Percentiles rank a stretch among this genome's conserved stretches.
Evolutionary conservation across 2,888 invertebrate species (phyloP).

Genomic region (Phyto melanocephala): DNA sequence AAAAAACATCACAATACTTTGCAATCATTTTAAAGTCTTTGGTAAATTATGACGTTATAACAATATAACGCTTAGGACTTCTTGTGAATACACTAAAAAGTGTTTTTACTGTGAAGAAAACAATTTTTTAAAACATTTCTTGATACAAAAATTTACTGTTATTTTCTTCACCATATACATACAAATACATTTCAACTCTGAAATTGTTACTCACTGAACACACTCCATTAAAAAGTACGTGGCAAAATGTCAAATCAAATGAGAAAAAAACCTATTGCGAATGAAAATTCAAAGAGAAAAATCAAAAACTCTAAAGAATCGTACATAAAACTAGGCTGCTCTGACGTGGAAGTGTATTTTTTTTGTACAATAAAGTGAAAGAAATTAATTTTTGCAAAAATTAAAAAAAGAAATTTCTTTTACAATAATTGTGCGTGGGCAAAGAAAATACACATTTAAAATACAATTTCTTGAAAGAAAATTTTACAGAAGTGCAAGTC

Average conservation of each 20-base stretch:
- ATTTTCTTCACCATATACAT: too few relatives aligned
- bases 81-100: too few relatives aligned
- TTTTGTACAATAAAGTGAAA: conserved; percentile 54
- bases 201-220: conserved; percentile 21
- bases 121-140: too few relatives aligned
- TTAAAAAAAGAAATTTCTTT: not conserved
- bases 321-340: conserved; percentile 66
- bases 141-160: too few relatives aligned
- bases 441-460: not conserved
- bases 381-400: conserved; percentile 27
- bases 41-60: too few relatives aligned
- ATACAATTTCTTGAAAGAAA: not conserved
- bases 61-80: too few relatives aligned
- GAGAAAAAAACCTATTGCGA: conserved; percentile 32
- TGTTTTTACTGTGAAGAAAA: too few relatives aligned
- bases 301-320: conserved; percentile 43
- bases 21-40: too few relatives aligned
- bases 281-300: conserved; percentile 39
- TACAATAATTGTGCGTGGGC: not conserved
- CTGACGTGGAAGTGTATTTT: conserved; percentile 76
- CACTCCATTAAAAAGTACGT: conserved; percentile 69
- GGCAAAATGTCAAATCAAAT: conserved; percentile 73
- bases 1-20: too few relatives aligned
- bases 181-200: conserved; percentile 6
- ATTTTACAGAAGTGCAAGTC: conserved; percentile 6